phyloP scores from a whole-genome alignment of 2,797 vertebrate species.

The Ctenochaetus hawaiiensis region DNA sequence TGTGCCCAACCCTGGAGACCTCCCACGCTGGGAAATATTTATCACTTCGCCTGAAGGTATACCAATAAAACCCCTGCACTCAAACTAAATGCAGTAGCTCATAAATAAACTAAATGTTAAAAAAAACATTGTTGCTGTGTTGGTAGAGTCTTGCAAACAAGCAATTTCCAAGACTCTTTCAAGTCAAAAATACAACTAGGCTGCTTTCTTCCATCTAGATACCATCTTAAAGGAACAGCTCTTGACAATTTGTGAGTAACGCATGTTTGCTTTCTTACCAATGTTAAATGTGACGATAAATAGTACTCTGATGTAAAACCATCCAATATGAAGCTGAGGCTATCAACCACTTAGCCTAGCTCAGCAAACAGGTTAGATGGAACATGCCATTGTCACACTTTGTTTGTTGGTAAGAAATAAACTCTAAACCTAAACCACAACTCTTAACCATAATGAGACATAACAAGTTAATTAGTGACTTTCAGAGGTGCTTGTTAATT shows the following conservation, averaged over 20 bases:
- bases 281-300: not conserved
- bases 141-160: not conserved
- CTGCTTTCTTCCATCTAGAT: not conserved
- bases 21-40: conserved; percentile 51
- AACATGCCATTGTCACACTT: too few relatives aligned
- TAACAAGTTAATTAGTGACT: not conserved
- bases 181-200: not conserved
- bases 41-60: conserved; percentile 40
- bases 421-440: too few relatives aligned
- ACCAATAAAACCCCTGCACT: conserved; percentile 29
- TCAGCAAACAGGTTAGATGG: too few relatives aligned
- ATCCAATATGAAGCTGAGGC: too few relatives aligned
- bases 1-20: conserved; percentile 31
- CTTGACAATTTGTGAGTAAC: not conserved
- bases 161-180: not conserved
- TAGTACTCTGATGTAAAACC: too few relatives aligned
- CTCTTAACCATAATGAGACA: not conserved
- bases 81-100: conserved; percentile 31
- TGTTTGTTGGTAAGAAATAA: not conserved
- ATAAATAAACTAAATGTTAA: conserved; percentile 35
- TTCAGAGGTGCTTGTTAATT: not conserved
- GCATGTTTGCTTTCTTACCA: not conserved
- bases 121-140: not conserved
- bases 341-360: too few relatives aligned
- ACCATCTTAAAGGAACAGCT: not conserved